Base-by-base conservation (phyloP, 1,140 invertebrate species). In the Oncopeltus fasciatus region DNA sequence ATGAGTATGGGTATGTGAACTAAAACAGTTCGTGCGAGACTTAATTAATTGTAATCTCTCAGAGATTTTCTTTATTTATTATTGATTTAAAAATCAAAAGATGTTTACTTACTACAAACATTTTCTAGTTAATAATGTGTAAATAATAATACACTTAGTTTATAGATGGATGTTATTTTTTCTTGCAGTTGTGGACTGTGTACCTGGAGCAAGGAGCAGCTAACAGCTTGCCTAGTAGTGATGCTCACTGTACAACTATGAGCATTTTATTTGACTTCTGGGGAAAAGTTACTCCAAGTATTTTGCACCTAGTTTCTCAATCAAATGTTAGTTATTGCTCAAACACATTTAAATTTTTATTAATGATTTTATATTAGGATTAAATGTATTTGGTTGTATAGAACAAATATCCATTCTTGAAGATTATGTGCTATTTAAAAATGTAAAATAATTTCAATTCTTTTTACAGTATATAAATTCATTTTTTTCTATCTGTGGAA, bases 181-280 rank as follows among this genome's bases (percentile, higher is more conserved):
- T 65, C 62, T 69, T 72, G 27, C 66, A 92, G 83, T 76, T 99
- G 51, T 99, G 96, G 96, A 99, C 95, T 0, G 85, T 99, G 67
- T 99, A 99, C 72, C 84, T 98, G 72, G 96, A 98, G 74, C 88
- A 92, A 74, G 78, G 87, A 64, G 85, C 91, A 59, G 83, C 77
- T 65, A 81, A 74, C 66, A 82, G 80, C 70, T 71, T 75, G 69
- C 81, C 80, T 64, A 83, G 80, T 69, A 79, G 76, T 56, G 86
- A 93, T 70, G 76, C 81, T 57, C 82, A 87, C 70, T 78, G 82
- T 68, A 75, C 84, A 11, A 85, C 87, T 0, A 80, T 86, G 73
- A 85, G 84, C 61, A 88, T 93, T 66, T 79, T 98, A n/a, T 83
- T 96, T 67, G 95, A 99, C 74, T 99, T 99, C 78, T 99, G 96